Evolutionary conservation across 2,113 vertebrate genomes (phyloP), one percentile per base, ranked within the genome.

Genomic region (Sorex fumeus): DNA sequence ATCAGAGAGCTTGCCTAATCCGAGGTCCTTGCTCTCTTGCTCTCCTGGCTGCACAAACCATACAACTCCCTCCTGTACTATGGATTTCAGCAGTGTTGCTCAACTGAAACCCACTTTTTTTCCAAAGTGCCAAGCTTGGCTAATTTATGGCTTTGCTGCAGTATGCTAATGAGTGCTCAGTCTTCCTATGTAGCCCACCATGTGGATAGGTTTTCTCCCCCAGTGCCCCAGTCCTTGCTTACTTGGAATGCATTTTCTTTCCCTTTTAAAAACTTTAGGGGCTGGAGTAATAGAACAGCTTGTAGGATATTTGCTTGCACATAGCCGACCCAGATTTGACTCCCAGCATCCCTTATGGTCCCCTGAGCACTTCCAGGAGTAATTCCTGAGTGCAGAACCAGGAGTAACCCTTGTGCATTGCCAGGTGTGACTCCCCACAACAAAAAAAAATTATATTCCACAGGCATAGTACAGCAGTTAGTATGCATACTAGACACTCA

Each of bases 81-180:
- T 87, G 75, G 72, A 60, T 79, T 95, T 34, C 70, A 77, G 94
- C 77, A 76, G 10, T 7, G 16, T 12, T 53, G 30, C 77, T 27
- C 9, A 16, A 89, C 71, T 92, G 88, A n/a, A 71, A 8, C 69
- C 81, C 30, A 27, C 40, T 93, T 90, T 32, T 95, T 81, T 91
- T 45, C 34, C 86, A 84, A 88, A 28, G 78, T 6, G 84, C 25
- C 91, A 84, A 67, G 0, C 13, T 89, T 93, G 90, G 23, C 78
- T 95, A 50, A 71, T 79, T 77, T 80, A 43, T 50, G 43, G 40
- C 82, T 81, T 90, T 74, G 47, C 79, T 84, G 64, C 34, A 67
- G 40, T 84, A 36, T 80, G 80, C 71, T 85, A 25, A 71, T 88
- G 34, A 64, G 32, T 75, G 83, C 40, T 36, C 60, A 47, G 0